Evolutionary conservation across 1,140 invertebrate genomes (phyloP).

Genomic region (Drosophila ironensis): DNA sequence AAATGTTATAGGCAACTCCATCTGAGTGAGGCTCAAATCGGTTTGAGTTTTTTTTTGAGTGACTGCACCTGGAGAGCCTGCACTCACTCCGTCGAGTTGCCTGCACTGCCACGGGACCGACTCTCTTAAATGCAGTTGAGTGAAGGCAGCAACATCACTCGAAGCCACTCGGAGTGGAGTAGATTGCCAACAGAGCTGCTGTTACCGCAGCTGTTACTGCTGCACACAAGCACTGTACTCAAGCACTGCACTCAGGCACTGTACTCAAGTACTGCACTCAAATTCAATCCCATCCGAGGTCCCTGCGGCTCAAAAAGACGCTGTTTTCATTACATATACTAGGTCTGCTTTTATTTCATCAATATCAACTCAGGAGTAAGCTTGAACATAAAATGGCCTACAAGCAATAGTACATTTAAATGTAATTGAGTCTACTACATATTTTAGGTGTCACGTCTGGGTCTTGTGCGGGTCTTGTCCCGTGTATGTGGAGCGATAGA

Average conservation of each 20-base stretch:
- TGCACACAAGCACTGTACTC: too few species aligned
- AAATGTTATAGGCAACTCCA: background rate
- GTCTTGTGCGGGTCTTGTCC: slow-evolving; percentile 11
- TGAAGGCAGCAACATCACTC: background rate
- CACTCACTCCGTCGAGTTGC: background rate
- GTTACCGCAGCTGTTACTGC: too few species aligned
- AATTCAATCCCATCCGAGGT: too few species aligned
- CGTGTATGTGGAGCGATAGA: background rate
- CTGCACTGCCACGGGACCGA: background rate
- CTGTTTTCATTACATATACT: slow-evolving; percentile 29
- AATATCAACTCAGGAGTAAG: slow-evolving; percentile 35
- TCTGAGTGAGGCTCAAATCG: background rate
- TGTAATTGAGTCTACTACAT: slow-evolving; percentile 32
- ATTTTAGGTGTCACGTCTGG: slow-evolving; percentile 15
- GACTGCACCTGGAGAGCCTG: background rate
- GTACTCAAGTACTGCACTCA: background rate
- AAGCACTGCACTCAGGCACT: too few species aligned
- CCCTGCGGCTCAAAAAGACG: too few species aligned
- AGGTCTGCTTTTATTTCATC: slow-evolving; percentile 43
- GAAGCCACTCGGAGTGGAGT: background rate
- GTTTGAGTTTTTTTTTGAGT: background rate
- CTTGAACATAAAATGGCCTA: slow-evolving; percentile 40
- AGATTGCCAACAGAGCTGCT: background rate
- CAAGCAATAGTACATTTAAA: slow-evolving; percentile 32
- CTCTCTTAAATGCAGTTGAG: slow-evolving; percentile 36